Conservation (phyloP, 2,888 invertebrate genomes). For the Caradrina clavipalpis region DNA sequence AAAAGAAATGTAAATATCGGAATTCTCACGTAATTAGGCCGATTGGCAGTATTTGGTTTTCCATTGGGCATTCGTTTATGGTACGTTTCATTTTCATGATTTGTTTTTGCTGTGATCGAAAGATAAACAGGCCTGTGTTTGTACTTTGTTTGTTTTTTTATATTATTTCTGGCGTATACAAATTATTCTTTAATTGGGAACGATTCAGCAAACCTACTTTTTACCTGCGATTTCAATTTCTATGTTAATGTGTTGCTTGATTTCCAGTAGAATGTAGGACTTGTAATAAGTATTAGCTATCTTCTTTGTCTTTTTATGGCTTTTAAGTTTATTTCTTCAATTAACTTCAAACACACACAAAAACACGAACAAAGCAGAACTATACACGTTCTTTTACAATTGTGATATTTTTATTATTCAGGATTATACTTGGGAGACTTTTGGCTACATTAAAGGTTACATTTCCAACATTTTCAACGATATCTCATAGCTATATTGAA, state of each 20-base stretch:
- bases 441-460: too few species aligned
- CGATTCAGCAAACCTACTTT: constrained; percentile 28
- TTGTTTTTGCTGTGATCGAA: constrained; percentile 48
- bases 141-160: constrained; percentile 17
- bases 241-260: constrained; percentile 26
- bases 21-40: constrained; percentile 51
- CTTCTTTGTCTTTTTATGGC: background rate
- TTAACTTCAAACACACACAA: too few species aligned
- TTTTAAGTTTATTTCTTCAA: background rate
- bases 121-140: constrained; percentile 8
- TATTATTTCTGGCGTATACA: constrained; percentile 5
- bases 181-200: constrained; percentile 29
- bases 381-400: too few species aligned
- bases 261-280: constrained; percentile 10
- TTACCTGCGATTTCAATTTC: constrained; percentile 29
- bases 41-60: constrained; percentile 44
- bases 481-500: too few species aligned
- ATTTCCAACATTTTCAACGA: too few species aligned
- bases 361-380: too few species aligned
- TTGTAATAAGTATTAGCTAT: background rate
- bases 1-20: constrained; percentile 50
- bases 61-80: constrained; percentile 38
- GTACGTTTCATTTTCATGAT: constrained; percentile 21
- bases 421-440: too few species aligned
- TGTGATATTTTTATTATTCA: too few species aligned